Conservation (phyloP, 2,888 invertebrate species). For the Tiliacea citrago region DNA sequence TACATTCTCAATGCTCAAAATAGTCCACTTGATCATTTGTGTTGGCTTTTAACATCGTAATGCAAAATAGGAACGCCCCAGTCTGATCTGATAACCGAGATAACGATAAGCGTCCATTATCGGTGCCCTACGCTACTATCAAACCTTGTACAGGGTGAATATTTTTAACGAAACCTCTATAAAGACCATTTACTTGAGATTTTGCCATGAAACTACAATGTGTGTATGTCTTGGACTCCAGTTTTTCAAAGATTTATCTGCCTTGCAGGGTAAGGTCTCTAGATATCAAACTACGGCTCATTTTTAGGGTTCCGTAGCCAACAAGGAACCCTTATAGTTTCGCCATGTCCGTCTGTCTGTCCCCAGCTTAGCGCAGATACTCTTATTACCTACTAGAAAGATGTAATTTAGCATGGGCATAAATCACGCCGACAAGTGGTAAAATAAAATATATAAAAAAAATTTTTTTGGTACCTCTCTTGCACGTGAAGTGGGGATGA, state of each 20-base stretch:
- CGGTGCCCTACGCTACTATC: constrained; percentile 17
- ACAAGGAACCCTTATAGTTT: no score
- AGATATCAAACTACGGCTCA: not conserved
- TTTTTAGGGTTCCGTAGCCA: no score
- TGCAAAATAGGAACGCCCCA: constrained; percentile 27
- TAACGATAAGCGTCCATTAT: constrained; percentile 54
- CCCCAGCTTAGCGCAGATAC: no score
- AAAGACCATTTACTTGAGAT: not conserved
- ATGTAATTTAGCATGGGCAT: no score
- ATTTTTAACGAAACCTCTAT: not conserved
- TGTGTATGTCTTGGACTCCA: not conserved
- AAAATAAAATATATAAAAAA: no score
- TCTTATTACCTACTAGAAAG: no score
- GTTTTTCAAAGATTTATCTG: not conserved
- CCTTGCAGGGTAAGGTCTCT: not conserved
- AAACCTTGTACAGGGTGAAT: constrained; percentile 35
- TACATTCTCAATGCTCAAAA: not conserved
- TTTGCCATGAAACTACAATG: not conserved
- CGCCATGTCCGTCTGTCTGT: no score
- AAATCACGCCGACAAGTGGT: no score
- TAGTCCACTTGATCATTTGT: not conserved
- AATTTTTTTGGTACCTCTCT: no score
- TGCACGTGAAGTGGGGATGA: no score
- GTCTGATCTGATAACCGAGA: constrained; percentile 36
- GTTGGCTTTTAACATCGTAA: constrained; percentile 10